phyloP scores from a whole-genome alignment of 2,888 invertebrate species.

The Lithophane semibrunnea region DNA sequence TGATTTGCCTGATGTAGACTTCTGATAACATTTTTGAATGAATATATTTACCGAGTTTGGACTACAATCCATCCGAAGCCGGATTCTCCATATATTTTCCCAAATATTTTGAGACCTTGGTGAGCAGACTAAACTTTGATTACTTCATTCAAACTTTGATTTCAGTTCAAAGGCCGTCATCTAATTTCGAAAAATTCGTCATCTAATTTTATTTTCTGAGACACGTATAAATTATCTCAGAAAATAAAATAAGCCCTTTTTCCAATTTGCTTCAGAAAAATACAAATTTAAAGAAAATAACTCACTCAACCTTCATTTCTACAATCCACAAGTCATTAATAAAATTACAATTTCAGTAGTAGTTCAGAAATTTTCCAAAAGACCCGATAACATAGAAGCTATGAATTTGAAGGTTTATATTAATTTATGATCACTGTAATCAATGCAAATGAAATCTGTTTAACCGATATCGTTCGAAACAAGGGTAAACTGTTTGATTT shows the following conservation, averaged over 20 bases:
- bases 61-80: constrained; percentile 14
- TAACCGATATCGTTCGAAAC: constrained; percentile 18
- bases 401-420: constrained; percentile 29
- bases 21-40: constrained; percentile 31
- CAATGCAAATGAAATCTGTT: constrained; percentile 36
- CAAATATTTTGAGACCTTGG: constrained; percentile 39
- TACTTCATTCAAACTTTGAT: constrained; percentile 80
- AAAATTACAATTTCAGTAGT: constrained; percentile 9
- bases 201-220: no score
- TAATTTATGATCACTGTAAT: constrained; percentile 42
- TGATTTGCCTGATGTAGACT: constrained; percentile 32
- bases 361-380: constrained; percentile 1
- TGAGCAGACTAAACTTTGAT: constrained; percentile 80
- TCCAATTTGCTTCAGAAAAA: neutral
- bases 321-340: neutral
- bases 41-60: constrained; percentile 12
- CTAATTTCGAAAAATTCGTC: neutral
- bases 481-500: constrained; percentile 37
- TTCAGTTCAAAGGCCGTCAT: constrained; percentile 69
- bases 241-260: constrained; percentile 2
- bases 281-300: neutral
- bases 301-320: neutral
- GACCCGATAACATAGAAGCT: constrained; percentile 20
- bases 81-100: constrained; percentile 20
- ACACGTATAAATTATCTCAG: neutral